Conservation (phyloP, 2,888 invertebrate genomes). For the Lutraria lutraria region DNA sequence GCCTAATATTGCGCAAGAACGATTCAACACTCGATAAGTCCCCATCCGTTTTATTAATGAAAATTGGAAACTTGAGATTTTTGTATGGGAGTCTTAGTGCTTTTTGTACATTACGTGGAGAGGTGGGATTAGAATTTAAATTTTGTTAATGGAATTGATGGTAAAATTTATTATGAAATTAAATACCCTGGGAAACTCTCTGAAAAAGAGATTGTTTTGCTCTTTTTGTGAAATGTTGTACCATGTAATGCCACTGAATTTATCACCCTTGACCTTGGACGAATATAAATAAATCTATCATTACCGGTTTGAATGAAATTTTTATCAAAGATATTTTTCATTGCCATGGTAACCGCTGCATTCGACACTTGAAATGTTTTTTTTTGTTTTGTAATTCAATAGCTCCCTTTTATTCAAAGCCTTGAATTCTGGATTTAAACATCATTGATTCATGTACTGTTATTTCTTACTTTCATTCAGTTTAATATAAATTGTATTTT, state of each 20-base stretch:
- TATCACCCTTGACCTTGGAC: conserved; percentile 12
- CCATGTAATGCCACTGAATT: neutral
- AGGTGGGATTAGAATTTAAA: conserved; percentile 49
- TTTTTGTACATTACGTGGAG: conserved; percentile 10
- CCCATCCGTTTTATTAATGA: conserved; percentile 28
- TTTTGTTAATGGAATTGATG: conserved; percentile 52
- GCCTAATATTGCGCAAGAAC: neutral
- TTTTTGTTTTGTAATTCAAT: conserved; percentile 14
- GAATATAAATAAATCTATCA: conserved; percentile 28
- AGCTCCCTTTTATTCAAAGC: neutral
- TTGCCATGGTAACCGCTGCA: neutral
- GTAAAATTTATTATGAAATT: conserved; percentile 53
- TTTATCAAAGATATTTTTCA: conserved; percentile 13
- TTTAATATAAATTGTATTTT: conserved; percentile 29
- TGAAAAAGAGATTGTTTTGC: conserved; percentile 22
- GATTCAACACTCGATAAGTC: conserved; percentile 33
- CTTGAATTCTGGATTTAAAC: neutral
- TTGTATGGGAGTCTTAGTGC: conserved; percentile 23
- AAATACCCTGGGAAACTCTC: conserved; percentile 43
- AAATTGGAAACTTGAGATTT: conserved; percentile 33
- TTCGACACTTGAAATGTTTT: conserved; percentile 21
- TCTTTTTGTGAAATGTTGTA: neutral
- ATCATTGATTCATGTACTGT: conserved; percentile 26
- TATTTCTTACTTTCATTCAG: conserved; percentile 12
- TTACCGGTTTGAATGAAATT: conserved; percentile 4